Evolutionary conservation across 2,888 invertebrate genomes (phyloP), one percentile per base, ranked within the genome.

Genomic region (Trichopria drosophilae): DNA sequence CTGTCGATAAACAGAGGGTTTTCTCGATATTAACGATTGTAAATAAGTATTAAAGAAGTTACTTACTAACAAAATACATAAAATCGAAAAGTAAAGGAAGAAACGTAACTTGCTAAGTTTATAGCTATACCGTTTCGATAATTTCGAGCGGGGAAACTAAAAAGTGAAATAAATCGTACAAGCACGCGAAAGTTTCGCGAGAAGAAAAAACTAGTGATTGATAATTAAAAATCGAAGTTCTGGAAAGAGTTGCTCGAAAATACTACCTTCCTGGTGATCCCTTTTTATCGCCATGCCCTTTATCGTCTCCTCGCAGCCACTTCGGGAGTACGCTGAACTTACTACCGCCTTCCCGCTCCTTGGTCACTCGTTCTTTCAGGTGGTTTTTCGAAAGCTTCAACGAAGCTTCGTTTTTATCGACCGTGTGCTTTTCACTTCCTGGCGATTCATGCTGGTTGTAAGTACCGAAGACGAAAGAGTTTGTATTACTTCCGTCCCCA

Each of bases 291-390:
- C 63, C 66, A 16, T 62, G 63, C 2, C 60, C 73, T 31, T 73
- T 73, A 45, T 81, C 81, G 44, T 81, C 81, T 3, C 76, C 77
- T 57, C 80, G 78, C 31, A 82, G 74, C 82, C 82, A 82, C 64
- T 82, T 83, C 19, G 81, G 81, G 19, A 82, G 61, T 16, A 78
- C 78, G 47, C 78, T 79, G 47, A 80, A 76, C 62, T 80, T 80
- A 24, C 73, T 64, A 18, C 63, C 66, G 15, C 60, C 51, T 16
- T 75, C 74, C 10, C 62, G 58, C 34, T 72, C 71, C 41, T 67
- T 71, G 3, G 54, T 59, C 15, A 62, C 58, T 47, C 68, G 63
- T 28, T 73, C 70, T 39, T 72, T 72, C 26, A 64, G 59, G 34
- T 69, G 67, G n/a, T 63, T 56, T 52, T 71, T 74, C 1, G 67